These are phyloP conservation scores for Lepeophtheirus salmonis DNA, from an alignment of 1,140 invertebrate genomes.

Conservation along the genomic window DNA sequence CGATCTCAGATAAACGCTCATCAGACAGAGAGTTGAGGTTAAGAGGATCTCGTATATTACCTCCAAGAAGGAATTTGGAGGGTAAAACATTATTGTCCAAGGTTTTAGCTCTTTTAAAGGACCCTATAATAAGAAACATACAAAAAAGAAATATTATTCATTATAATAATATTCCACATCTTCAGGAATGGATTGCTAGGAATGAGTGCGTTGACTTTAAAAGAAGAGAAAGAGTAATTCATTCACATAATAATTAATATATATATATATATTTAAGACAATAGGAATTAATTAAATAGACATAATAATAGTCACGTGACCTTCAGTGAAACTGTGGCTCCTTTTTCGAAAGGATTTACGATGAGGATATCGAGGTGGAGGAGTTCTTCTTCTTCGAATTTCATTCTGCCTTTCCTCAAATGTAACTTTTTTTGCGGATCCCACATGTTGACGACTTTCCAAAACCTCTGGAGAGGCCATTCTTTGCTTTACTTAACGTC, in stretches of 20 bases:
- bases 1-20: conserved; percentile 37
- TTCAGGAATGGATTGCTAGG: too few species aligned
- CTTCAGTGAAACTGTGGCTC: conserved; percentile 16
- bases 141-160: too few species aligned
- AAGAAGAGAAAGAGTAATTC: too few species aligned
- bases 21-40: conserved; percentile 80
- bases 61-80: conserved; percentile 80
- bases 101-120: neutral
- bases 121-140: neutral
- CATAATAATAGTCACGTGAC: conserved; percentile 5
- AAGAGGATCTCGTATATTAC: conserved; percentile 81
- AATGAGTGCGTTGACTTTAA: too few species aligned
- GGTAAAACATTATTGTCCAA: conserved; percentile 41
- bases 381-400: neutral
- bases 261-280: too few species aligned
- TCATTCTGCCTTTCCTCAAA: neutral
- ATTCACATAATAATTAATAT: too few species aligned
- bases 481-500: too few species aligned
- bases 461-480: neutral
- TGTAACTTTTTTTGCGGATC: neutral
- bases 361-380: neutral
- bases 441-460: neutral
- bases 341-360: conserved; percentile 17
- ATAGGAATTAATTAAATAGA: too few species aligned
- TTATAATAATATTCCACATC: too few species aligned